Evolutionary conservation across 2,797 vertebrate species (phyloP).

Genomic region (Enteromius trimaculatus): DNA sequence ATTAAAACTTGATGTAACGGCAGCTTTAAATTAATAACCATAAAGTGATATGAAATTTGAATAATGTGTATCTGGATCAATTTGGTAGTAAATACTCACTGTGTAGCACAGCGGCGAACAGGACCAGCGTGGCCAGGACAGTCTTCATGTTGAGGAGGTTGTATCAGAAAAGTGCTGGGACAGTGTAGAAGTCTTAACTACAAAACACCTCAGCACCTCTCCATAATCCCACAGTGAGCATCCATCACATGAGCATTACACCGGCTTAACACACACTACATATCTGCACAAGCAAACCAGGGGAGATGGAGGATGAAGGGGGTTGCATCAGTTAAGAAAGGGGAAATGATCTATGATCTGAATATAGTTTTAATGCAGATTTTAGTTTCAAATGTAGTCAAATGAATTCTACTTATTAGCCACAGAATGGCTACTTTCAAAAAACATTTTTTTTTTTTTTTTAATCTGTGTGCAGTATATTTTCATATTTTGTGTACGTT

Average conservation of each 20-base stretch:
- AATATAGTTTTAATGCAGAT: not conserved
- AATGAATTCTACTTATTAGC: not conserved
- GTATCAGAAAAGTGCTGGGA: not conserved
- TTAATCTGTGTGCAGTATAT: not conserved
- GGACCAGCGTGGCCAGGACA: constrained; percentile 68
- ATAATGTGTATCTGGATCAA: not conserved
- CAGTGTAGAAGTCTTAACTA: constrained; percentile 12
- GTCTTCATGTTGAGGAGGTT: constrained; percentile 72
- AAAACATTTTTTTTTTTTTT: too few species aligned
- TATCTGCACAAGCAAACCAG: not conserved
- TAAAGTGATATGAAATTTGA: not conserved
- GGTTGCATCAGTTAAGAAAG: too few species aligned
- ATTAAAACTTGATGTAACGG: not conserved
- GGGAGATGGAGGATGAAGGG: not conserved
- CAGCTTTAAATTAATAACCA: not conserved
- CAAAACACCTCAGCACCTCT: constrained; percentile 28
- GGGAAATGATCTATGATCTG: not conserved
- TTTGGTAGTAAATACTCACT: constrained; percentile 72
- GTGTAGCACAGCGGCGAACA: constrained; percentile 71
- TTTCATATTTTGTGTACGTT: too few species aligned
- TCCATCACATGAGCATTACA: constrained; percentile 33
- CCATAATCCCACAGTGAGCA: constrained; percentile 34
- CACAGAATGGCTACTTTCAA: not conserved
- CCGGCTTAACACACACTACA: not conserved
- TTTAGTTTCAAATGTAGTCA: not conserved